These are phyloP conservation scores for Schrankia costaestrigalis DNA, from an alignment of 2,888 invertebrate genomes.

Conservation along the genomic window DNA sequence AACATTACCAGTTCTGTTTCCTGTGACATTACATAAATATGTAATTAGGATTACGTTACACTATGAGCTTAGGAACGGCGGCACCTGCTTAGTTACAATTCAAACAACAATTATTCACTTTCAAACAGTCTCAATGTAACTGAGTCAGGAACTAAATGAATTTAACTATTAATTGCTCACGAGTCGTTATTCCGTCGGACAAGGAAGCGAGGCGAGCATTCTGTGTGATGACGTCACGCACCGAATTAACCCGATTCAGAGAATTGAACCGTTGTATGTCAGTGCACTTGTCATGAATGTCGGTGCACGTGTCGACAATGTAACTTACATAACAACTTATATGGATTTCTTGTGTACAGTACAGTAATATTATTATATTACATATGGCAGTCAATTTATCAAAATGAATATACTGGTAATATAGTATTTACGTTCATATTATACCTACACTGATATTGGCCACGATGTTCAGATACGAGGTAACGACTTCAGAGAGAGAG, in stretches of 20 bases:
- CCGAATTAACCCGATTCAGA: slow-evolving; percentile 73
- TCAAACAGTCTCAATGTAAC: slow-evolving; percentile 25
- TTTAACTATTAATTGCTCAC: slow-evolving; percentile 44
- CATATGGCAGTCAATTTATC: background rate
- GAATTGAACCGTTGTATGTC: slow-evolving; percentile 66
- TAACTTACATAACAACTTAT: slow-evolving; percentile 28
- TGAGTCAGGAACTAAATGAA: slow-evolving; percentile 40
- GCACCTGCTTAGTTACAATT: slow-evolving; percentile 9
- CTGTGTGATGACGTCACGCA: slow-evolving; percentile 63
- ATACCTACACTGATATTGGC: too few relatives aligned
- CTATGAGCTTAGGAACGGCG: slow-evolving; percentile 5
- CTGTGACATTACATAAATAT: slow-evolving; percentile 13
- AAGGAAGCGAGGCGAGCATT: slow-evolving; percentile 49
- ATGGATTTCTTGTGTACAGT: slow-evolving; percentile 13
- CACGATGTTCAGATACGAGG: too few relatives aligned
- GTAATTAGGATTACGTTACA: slow-evolving; percentile 13
- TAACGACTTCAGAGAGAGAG: too few relatives aligned
- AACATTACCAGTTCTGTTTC: slow-evolving; percentile 7
- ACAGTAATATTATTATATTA: background rate
- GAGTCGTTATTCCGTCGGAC: slow-evolving; percentile 48
- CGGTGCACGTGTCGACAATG: slow-evolving; percentile 61
- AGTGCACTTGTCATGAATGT: slow-evolving; percentile 68
- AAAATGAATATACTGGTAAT: too few relatives aligned
- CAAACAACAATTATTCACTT: slow-evolving; percentile 26
- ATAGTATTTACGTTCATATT: too few relatives aligned